phyloP scores from a whole-genome alignment of 2,113 vertebrate species.

The Tragelaphus imberbis region DNA sequence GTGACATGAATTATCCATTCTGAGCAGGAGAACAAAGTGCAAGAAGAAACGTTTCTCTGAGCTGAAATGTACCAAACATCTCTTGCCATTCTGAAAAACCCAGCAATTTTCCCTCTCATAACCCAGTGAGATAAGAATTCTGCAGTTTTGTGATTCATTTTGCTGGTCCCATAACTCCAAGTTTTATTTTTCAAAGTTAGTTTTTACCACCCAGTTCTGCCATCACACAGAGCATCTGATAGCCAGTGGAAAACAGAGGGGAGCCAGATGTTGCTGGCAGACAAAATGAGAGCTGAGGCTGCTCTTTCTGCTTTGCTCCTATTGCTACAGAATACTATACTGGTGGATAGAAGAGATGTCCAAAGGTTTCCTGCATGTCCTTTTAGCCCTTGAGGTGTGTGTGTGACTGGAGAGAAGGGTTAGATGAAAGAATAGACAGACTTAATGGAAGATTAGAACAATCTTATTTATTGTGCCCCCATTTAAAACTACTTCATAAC shows the following conservation, averaged over 20 bases:
- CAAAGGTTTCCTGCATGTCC: background rate
- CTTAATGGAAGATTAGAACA: background rate
- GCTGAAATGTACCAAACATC: background rate
- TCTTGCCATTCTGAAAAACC: background rate
- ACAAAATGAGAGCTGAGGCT: background rate
- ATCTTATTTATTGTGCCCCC: background rate
- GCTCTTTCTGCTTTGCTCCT: background rate
- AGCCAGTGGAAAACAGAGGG: background rate
- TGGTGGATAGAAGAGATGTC: background rate
- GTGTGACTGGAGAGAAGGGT: background rate
- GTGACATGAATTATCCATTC: background rate
- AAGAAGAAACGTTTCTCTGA: background rate
- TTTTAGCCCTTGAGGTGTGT: background rate
- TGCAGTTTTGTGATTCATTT: background rate
- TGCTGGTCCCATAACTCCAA: background rate
- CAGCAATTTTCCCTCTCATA: background rate
- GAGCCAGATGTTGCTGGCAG: background rate
- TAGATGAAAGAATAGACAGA: background rate
- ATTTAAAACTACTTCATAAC: slow-evolving; percentile 31
- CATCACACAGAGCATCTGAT: background rate
- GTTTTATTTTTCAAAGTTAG: background rate
- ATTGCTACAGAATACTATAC: background rate
- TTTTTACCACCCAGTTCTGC: background rate
- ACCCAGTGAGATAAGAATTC: background rate
- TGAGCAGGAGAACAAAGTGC: background rate